A percentile compares a stretch with the other conserved stretches of the same genome.
Evolutionary conservation across 2,113 vertebrate species (phyloP).

Genomic region (Myiopsitta monachus): DNA sequence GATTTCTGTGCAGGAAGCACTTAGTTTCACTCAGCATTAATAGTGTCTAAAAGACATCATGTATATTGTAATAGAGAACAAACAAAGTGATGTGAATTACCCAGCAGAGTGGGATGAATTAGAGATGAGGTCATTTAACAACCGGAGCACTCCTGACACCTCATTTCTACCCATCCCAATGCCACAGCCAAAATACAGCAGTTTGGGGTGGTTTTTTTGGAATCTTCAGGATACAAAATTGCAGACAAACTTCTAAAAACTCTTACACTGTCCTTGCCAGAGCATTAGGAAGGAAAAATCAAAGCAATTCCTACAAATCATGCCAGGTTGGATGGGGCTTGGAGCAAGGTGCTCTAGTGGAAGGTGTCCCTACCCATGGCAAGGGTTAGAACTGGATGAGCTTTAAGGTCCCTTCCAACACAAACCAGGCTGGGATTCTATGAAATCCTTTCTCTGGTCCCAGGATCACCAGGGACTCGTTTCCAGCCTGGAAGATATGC

Average conservation of each 20-base stretch:
- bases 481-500: background rate
- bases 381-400: background rate
- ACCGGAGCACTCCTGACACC: background rate
- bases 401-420: background rate
- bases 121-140: background rate
- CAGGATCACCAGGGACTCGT: background rate
- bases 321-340: background rate
- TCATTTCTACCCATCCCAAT: background rate
- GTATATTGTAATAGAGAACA: background rate
- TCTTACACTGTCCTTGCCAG: background rate
- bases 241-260: background rate
- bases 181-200: rapidly evolving
- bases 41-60: background rate
- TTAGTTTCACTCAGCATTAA: conserved; percentile 34
- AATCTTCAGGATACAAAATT: background rate
- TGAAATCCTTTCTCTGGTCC: background rate
- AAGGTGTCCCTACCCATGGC: background rate
- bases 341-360: background rate
- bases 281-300: background rate
- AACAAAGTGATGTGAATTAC: background rate
- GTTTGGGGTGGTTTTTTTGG: too few relatives aligned
- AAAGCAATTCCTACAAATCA: background rate
- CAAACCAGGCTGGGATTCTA: background rate
- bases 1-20: background rate
- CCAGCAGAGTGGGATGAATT: background rate